Conservation (phyloP, 2,888 invertebrate species). For the Sinhomidia bicolor region DNA sequence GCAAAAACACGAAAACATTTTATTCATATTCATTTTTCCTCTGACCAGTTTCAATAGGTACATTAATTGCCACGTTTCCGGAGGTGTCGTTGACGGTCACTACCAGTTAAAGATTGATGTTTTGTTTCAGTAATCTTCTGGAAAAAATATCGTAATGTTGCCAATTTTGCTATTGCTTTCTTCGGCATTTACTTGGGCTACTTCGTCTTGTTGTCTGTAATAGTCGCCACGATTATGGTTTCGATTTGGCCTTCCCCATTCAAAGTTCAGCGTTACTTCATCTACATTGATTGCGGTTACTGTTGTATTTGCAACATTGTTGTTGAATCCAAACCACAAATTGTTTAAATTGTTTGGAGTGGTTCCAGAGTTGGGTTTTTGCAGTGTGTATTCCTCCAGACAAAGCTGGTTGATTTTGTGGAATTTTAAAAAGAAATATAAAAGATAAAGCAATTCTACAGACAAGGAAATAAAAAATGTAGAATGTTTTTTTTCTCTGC, state of each 20-base stretch:
- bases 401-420: conserved; percentile 10
- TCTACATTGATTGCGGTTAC: background rate
- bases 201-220: no score
- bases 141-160: background rate
- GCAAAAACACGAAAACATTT: no score
- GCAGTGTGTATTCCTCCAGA: background rate
- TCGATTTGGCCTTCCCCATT: background rate
- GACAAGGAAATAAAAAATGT: no score
- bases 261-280: conserved; percentile 30
- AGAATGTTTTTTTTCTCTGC: no score
- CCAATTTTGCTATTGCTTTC: background rate
- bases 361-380: background rate
- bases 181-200: background rate
- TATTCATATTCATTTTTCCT: no score
- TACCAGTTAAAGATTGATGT: background rate
- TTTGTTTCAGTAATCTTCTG: background rate
- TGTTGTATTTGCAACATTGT: background rate
- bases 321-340: background rate
- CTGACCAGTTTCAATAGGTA: background rate
- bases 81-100: background rate
- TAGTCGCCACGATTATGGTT: background rate
- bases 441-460: background rate
- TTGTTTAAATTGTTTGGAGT: no score
- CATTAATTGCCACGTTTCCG: no score
- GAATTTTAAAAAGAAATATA: no score